Evolutionary conservation across 2,113 vertebrate species (phyloP).

Genomic region (Peromyscus maniculatus): DNA sequence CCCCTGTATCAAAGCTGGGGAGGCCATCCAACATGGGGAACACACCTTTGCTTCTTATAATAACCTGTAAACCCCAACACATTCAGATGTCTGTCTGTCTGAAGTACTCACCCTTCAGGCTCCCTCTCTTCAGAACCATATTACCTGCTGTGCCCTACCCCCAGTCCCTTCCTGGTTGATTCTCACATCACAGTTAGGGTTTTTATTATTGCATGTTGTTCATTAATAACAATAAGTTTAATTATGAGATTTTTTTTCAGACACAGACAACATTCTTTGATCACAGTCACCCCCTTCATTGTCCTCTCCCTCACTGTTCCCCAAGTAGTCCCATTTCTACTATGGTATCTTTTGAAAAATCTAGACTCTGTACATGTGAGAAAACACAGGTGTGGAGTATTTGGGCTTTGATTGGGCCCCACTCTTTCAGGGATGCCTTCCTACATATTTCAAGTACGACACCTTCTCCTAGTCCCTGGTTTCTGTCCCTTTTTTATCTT

Average conservation of each 20-base stretch:
- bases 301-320: background rate
- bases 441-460: background rate
- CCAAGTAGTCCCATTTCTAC: background rate
- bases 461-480: background rate
- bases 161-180: background rate
- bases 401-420: background rate
- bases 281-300: background rate
- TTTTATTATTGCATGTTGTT: background rate
- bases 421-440: background rate
- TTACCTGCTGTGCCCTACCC: background rate
- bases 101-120: background rate
- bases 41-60: background rate
- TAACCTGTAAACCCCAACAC: background rate
- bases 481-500: background rate
- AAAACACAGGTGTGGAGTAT: background rate
- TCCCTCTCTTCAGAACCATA: background rate
- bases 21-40: too few species aligned
- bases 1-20: too few species aligned
- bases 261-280: background rate
- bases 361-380: background rate
- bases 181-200: background rate
- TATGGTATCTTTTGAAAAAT: background rate
- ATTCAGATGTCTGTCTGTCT: background rate
- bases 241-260: background rate
- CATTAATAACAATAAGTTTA: background rate